Evolutionary conservation across 2,888 invertebrate genomes (phyloP).

Genomic region (Drosophila merina): DNA sequence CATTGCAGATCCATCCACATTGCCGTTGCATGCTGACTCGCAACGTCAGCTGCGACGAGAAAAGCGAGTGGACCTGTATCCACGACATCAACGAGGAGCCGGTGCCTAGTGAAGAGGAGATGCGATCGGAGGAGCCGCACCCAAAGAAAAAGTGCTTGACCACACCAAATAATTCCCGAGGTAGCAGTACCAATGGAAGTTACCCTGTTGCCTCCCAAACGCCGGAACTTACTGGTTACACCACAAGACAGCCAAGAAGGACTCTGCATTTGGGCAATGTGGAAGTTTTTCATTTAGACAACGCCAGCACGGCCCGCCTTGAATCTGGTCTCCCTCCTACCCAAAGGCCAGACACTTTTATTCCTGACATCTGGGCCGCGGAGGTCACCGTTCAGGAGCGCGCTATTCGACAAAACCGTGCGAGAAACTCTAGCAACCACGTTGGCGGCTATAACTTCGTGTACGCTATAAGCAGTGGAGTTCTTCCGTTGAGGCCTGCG

Average conservation of each 20-base stretch:
- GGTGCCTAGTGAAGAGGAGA: constrained; percentile 81
- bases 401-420: constrained; percentile 79
- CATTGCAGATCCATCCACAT: constrained; percentile 86
- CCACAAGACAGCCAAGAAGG: constrained; percentile 8
- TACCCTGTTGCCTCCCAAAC: neutral
- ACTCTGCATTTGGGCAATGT: constrained; percentile 19
- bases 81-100: constrained; percentile 93
- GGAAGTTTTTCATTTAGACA: constrained; percentile 37
- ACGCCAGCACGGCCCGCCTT: constrained; percentile 16
- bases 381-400: constrained; percentile 83
- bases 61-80: constrained; percentile 96
- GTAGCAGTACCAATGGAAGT: constrained; percentile 3
- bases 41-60: constrained; percentile 93
- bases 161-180: neutral
- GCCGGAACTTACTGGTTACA: constrained; percentile 11
- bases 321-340: constrained; percentile 4
- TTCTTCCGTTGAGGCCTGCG: constrained; percentile 67
- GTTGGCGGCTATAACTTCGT: constrained; percentile 83
- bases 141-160: constrained; percentile 50
- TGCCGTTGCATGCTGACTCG: constrained; percentile 94
- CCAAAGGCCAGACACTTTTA: constrained; percentile 67
- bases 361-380: constrained; percentile 84
- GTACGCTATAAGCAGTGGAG: constrained; percentile 83
- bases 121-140: constrained; percentile 60
- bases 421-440: constrained; percentile 72